These are phyloP conservation scores for Tiliacea citrago DNA, from an alignment of 2,888 invertebrate genomes.

Conservation along the genomic window DNA sequence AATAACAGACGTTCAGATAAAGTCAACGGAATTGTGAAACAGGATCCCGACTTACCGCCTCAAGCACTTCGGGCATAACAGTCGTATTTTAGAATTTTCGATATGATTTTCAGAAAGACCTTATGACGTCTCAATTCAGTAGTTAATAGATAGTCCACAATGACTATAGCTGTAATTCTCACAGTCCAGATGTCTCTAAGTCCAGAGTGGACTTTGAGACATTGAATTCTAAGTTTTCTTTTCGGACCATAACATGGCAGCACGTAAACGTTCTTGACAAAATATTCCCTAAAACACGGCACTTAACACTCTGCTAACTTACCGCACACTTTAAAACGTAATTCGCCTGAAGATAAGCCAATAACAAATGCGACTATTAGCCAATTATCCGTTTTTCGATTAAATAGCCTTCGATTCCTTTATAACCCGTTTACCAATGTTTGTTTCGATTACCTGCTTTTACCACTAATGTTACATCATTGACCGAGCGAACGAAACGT, in stretches of 20 bases:
- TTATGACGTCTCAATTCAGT: not conserved
- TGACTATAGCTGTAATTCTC: too few relatives aligned
- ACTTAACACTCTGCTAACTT: not conserved
- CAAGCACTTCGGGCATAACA: not conserved
- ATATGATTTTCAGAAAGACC: too few relatives aligned
- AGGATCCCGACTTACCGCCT: not conserved
- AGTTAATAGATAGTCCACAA: not conserved
- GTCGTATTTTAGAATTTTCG: not conserved
- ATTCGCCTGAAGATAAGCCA: constrained; percentile 8
- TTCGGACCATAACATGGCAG: not conserved
- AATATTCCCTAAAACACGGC: not conserved
- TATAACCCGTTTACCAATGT: not conserved
- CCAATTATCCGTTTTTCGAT: constrained; percentile 12
- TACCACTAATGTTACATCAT: not conserved
- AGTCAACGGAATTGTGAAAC: constrained; percentile 4
- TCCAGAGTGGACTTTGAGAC: too few relatives aligned
- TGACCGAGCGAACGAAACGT: too few relatives aligned
- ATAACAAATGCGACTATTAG: constrained; percentile 25
- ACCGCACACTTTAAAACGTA: not conserved
- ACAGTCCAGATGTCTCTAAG: too few relatives aligned
- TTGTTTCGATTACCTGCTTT: not conserved
- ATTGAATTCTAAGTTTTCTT: not conserved
- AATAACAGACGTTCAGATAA: not conserved
- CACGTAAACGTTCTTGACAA: not conserved
- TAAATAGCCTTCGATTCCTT: constrained; percentile 2